Base-by-base conservation (phyloP, 2,113 vertebrate species). In the Chelonoidis abingdonii region DNA sequence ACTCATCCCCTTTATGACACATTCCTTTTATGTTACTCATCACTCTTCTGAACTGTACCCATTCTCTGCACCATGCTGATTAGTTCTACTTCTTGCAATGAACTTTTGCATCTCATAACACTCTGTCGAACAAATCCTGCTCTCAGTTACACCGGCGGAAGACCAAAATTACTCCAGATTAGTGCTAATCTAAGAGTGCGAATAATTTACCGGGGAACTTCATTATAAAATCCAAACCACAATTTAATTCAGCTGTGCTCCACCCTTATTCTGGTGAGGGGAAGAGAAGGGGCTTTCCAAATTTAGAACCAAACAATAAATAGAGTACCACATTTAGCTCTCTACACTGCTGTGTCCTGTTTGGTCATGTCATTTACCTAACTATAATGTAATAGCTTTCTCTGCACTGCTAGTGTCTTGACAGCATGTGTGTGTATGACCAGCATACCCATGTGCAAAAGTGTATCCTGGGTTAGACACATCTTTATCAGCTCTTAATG, bases 121-220 rank as follows among this genome's bases (percentile, higher is more conserved):
- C 35, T 59, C 69, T 57, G 13, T 62, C 14, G 41, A 92, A 76
- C 83, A 65, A 29, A 11, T 78, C 62, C 29, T 44, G 41, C 83
- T 93, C 47, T 2, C 1, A n/a, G 16, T 87, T 85, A 5, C n/a
- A 7, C 22, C 1, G 0, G 52, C 57, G 17, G 91, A 88, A 69
- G 0, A 69, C 10, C 25, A 3, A 8, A 12, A 25, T 65, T 29
- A 25, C 35, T 87, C 62, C 80, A 35, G 0, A 0, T 1, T 3
- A 29, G 57, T 62, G 27, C 57, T 62, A 62, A 10, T 27, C 47
- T 87, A 10, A 0, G 5, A 86, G 16, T 0, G 3, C 80, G 14
- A 62, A 35, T 29, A 47, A 35, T n/a, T 79, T 59, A 10, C 41
- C 53, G 5, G 8, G 19, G 19, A 27, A 50, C 24, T n/a, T 31